These are phyloP conservation scores for Timandra comae DNA, from an alignment of 2,888 invertebrate species.

Conservation along the genomic window DNA sequence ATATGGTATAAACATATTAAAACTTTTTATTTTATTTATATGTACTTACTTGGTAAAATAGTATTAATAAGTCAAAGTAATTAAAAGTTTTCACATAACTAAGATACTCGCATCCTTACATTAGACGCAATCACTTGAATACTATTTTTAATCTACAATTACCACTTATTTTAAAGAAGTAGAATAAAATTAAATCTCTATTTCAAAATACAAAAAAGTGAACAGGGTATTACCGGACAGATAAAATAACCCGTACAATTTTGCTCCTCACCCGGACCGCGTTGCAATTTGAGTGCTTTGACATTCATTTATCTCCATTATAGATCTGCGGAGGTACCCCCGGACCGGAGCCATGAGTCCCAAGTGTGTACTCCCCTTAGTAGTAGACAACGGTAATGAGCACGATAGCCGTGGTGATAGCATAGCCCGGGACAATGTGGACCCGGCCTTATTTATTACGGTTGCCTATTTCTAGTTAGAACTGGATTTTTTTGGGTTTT, in stretches of 20 bases:
- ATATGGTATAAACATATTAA: no score
- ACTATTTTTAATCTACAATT: no score
- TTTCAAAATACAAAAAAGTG: no score
- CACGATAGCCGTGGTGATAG: constrained; percentile 20
- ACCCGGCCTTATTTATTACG: constrained; percentile 18
- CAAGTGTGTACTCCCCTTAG: constrained; percentile 38
- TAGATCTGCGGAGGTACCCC: constrained; percentile 46
- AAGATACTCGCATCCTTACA: no score
- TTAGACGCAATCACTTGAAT: no score
- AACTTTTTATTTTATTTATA: no score
- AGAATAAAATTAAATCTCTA: no score
- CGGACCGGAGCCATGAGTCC: constrained; percentile 39
- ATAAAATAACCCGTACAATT: constrained; percentile 32
- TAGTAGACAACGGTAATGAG: constrained; percentile 20
- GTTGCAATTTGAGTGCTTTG: constrained; percentile 62
- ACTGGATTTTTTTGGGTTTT: neutral
- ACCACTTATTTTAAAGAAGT: no score
- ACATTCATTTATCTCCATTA: constrained; percentile 74
- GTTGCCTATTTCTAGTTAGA: constrained; percentile 9
- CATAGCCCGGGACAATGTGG: constrained; percentile 14
- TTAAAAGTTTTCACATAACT: no score
- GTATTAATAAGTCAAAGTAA: no score
- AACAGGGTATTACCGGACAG: constrained; percentile 16
- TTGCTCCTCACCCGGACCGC: constrained; percentile 27
- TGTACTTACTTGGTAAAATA: no score